Conservation (phyloP, 2,888 invertebrate genomes). For the Pardosa pseudoannulata region DNA sequence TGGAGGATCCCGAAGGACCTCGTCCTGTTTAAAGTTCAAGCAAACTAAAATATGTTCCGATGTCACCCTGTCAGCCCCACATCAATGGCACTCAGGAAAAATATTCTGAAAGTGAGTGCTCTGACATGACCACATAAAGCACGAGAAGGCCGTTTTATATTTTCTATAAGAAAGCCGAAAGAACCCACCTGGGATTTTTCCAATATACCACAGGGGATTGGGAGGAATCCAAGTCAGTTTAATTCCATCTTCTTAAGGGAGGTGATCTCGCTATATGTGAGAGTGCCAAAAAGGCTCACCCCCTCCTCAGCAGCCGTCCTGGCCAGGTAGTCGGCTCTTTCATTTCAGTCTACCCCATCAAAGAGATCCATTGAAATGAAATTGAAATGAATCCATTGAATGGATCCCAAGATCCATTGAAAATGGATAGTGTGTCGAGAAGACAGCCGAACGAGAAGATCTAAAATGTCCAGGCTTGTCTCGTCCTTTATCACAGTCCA, state of each 20-base stretch:
- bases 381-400: no score
- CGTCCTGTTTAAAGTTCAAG: not conserved
- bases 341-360: no score
- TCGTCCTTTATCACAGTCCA: not conserved
- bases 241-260: not conserved
- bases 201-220: not conserved
- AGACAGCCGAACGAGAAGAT: not conserved
- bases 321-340: no score
- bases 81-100: not conserved
- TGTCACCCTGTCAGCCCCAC: not conserved
- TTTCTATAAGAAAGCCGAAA: not conserved
- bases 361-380: no score
- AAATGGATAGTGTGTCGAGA: not conserved
- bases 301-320: not conserved
- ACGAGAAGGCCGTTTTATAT: not conserved
- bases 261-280: not conserved
- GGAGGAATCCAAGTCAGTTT: not conserved
- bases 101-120: not conserved
- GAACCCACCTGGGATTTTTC: not conserved
- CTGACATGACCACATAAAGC: not conserved
- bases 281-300: not conserved
- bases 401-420: not conserved
- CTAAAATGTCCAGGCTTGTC: not conserved
- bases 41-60: not conserved
- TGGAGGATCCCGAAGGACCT: no score